Evolutionary conservation across 1,140 invertebrate species (phyloP).

Genomic region (Caerostris darwini): DNA sequence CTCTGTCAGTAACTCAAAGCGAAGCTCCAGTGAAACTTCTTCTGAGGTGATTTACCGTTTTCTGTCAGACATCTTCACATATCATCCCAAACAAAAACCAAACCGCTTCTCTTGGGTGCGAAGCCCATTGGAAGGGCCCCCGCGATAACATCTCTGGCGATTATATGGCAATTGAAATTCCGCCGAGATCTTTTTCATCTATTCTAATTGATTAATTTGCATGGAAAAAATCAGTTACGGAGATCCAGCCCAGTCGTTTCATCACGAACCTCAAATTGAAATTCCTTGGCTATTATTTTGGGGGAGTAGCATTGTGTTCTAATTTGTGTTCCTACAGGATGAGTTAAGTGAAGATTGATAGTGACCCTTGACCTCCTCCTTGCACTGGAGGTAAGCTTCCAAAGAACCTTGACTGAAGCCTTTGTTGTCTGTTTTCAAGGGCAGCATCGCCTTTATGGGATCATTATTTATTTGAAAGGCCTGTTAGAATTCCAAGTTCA

Average conservation of each 20-base stretch:
- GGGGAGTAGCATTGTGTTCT: constrained; percentile 33
- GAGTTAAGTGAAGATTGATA: constrained; percentile 35
- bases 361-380: background rate
- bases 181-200: background rate
- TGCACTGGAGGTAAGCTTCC: background rate
- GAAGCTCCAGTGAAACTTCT: no score
- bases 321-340: constrained; percentile 27
- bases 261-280: constrained; percentile 15
- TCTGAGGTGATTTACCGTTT: no score
- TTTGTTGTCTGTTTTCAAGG: background rate
- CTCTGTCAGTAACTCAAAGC: no score
- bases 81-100: no score
- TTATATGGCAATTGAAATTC: background rate
- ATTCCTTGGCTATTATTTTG: constrained; percentile 10
- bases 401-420: constrained; percentile 9
- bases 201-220: constrained; percentile 30
- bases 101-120: no score
- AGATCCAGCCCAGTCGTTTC: background rate
- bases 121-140: no score
- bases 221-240: constrained; percentile 4
- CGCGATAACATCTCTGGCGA: background rate
- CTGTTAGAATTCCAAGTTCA: background rate
- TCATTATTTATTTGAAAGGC: constrained; percentile 7
- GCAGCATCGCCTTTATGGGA: background rate
- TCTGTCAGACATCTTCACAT: no score